phyloP scores from a whole-genome alignment of 2,888 invertebrate species.

The Philereme vetulata region DNA sequence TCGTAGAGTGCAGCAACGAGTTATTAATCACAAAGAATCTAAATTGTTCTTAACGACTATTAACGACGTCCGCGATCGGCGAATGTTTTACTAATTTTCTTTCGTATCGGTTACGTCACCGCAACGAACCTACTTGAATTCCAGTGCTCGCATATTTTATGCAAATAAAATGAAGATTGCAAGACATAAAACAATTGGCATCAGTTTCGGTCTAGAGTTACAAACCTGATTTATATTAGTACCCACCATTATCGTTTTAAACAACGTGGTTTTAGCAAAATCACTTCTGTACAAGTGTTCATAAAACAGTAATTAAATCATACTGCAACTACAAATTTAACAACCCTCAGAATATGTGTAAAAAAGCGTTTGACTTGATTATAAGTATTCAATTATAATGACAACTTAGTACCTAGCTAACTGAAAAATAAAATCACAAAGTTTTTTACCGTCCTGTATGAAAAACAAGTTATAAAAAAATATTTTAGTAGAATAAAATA shows the following conservation, averaged over 20 bases:
- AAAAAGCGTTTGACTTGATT: too few relatives aligned
- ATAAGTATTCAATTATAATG: too few relatives aligned
- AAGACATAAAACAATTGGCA: constrained; percentile 60
- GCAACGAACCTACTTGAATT: constrained; percentile 65
- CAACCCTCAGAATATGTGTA: too few relatives aligned
- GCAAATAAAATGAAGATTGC: constrained; percentile 67
- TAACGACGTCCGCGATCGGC: constrained; percentile 67
- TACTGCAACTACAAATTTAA: too few relatives aligned
- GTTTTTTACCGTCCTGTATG: too few relatives aligned
- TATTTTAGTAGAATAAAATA: too few relatives aligned
- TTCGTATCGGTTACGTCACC: constrained; percentile 69
- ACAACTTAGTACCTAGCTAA: too few relatives aligned
- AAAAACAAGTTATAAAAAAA: too few relatives aligned
- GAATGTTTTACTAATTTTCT: constrained; percentile 75
- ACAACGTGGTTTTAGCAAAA: neutral
- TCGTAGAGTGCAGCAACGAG: constrained; percentile 54
- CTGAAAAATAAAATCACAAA: too few relatives aligned
- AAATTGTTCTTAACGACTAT: constrained; percentile 70
- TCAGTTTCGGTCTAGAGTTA: constrained; percentile 55
- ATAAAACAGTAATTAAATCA: too few relatives aligned
- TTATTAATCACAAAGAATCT: constrained; percentile 65
- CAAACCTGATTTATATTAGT: constrained; percentile 37
- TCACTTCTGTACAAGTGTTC: too few relatives aligned
- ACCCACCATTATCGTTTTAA: too few relatives aligned
- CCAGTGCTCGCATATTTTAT: constrained; percentile 72